Percentiles rank a stretch among this genome's conserved stretches.
phyloP scores from a whole-genome alignment of 2,113 vertebrate genomes.

The Pseudonaja textilis region DNA sequence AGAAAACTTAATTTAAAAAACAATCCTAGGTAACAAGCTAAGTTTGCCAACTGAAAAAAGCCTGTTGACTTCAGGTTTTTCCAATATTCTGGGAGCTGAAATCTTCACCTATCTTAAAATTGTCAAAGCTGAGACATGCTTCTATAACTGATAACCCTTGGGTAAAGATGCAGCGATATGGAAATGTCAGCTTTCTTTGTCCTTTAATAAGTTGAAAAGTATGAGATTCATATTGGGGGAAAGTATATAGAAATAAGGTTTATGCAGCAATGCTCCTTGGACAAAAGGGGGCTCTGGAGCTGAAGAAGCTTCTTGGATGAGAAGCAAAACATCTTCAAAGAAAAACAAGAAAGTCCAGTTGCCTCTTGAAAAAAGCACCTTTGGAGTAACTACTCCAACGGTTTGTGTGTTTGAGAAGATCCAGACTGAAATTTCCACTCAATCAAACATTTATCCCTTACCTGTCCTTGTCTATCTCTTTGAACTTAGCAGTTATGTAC shows the following conservation, averaged over 20 bases:
- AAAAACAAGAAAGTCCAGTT: not conserved
- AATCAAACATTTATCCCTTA: not conserved
- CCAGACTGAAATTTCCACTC: not conserved
- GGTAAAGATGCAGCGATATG: not conserved
- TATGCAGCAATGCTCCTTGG: not conserved
- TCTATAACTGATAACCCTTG: not conserved
- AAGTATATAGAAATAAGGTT: not conserved
- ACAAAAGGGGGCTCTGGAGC: not conserved
- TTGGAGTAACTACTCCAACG: not conserved
- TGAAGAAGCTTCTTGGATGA: too few species aligned
- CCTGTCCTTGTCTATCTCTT: not conserved
- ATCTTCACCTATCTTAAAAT: not conserved
- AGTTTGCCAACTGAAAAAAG: not conserved
- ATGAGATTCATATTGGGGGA: not conserved
- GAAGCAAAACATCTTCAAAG: too few species aligned
- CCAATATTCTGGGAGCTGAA: not conserved
- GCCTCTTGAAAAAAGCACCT: not conserved
- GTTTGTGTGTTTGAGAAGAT: not conserved
- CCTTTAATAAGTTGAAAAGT: not conserved
- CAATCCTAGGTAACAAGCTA: not conserved
- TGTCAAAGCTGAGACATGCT: not conserved
- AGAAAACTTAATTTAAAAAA: not conserved
- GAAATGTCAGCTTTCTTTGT: not conserved
- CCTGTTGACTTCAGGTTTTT: not conserved
- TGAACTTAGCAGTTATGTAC: not conserved